Conservation (phyloP, 2,888 invertebrate species). For the Chrysomela aeneicollis region DNA sequence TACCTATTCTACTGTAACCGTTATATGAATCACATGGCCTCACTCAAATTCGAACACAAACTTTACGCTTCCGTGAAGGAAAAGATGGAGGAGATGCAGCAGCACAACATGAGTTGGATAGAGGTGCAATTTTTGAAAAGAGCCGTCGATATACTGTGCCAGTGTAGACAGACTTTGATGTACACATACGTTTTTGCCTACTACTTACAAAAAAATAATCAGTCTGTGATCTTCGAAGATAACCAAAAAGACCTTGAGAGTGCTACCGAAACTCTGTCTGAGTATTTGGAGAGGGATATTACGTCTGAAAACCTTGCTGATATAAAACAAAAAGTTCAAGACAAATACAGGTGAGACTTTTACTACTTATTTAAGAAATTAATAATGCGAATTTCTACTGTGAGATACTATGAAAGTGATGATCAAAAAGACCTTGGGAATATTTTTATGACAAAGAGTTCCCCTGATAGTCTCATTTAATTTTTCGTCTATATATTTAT, state of each 20-base stretch:
- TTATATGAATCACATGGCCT: constrained; percentile 99
- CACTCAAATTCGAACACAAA: constrained; percentile 96
- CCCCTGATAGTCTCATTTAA: no score
- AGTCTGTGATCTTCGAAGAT: constrained; percentile 98
- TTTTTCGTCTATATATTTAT: no score
- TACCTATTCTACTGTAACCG: constrained; percentile 99
- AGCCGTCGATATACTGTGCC: constrained; percentile 96
- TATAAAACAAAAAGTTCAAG: constrained; percentile 98
- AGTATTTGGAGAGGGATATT: constrained; percentile 97
- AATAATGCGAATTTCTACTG: background rate
- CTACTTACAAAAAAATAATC: constrained; percentile 97
- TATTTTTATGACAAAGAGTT: no score
- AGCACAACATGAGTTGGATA: constrained; percentile 99
- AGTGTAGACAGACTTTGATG: constrained; percentile 97
- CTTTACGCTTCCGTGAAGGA: constrained; percentile 94
- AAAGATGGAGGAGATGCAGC: constrained; percentile 99
- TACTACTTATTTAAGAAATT: background rate
- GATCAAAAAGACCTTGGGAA: no score
- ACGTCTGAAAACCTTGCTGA: constrained; percentile 96
- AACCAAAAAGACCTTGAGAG: constrained; percentile 98
- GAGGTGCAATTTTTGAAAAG: constrained; percentile 99
- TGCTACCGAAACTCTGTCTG: constrained; percentile 96
- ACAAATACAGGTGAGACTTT: constrained; percentile 84
- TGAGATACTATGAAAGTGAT: no score
- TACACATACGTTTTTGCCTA: constrained; percentile 99